Percentiles rank a stretch among this genome's conserved stretches.
Conservation (phyloP, 2,888 invertebrate genomes). For the Lithosia quadra region DNA sequence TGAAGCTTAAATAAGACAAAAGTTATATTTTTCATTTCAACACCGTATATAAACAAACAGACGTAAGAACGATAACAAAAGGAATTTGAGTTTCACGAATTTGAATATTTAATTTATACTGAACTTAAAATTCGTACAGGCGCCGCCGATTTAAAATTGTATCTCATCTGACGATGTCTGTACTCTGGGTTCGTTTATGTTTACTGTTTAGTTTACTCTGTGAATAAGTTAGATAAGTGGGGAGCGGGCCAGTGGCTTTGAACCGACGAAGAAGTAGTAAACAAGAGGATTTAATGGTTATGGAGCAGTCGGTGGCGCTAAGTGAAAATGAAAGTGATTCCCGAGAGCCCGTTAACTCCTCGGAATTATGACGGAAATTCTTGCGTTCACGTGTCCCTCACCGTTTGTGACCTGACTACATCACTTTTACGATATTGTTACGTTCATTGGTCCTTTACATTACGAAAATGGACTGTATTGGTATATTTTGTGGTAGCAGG, state of each 20-base stretch:
- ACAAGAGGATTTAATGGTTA: constrained; percentile 79
- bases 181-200: constrained; percentile 59
- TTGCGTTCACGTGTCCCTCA: constrained; percentile 60
- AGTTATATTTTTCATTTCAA: constrained; percentile 48
- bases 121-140: constrained; percentile 49
- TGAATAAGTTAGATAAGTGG: constrained; percentile 74
- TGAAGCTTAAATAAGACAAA: constrained; percentile 34
- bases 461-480: constrained; percentile 54
- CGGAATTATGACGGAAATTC: constrained; percentile 71
- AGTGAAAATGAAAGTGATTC: constrained; percentile 83
- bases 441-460: constrained; percentile 62
- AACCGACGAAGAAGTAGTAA: constrained; percentile 67
- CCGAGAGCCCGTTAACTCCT: constrained; percentile 69
- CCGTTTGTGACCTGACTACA: constrained; percentile 57
- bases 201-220: constrained; percentile 70
- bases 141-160: constrained; percentile 62
- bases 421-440: constrained; percentile 63
- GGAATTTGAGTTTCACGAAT: constrained; percentile 56
- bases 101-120: constrained; percentile 68
- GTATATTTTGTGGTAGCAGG: constrained; percentile 46
- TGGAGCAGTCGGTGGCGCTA: constrained; percentile 74
- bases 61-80: constrained; percentile 53
- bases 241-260: constrained; percentile 57
- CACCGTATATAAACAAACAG: constrained; percentile 46
- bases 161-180: constrained; percentile 58